Conservation (phyloP, 2,888 invertebrate genomes). For the Phania funesta region DNA sequence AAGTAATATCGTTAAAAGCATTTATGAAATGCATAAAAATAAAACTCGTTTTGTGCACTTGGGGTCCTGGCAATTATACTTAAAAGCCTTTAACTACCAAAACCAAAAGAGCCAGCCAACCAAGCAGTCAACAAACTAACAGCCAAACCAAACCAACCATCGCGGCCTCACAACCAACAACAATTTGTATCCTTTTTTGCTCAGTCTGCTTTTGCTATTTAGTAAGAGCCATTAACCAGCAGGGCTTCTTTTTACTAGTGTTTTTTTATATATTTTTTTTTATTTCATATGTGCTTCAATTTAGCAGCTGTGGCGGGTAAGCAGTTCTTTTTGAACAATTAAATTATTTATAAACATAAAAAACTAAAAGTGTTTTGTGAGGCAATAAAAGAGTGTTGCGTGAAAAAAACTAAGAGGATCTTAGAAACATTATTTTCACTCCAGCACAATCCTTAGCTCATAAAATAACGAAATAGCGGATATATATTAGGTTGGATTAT, state of each 20-base stretch:
- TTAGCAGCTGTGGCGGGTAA: constrained; percentile 39
- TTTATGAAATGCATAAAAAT: constrained; percentile 70
- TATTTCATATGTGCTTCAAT: constrained; percentile 54
- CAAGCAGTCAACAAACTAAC: constrained; percentile 16
- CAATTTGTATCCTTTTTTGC: constrained; percentile 9
- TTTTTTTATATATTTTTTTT: constrained; percentile 11
- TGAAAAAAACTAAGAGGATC: background rate
- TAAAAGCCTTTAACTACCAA: constrained; percentile 71
- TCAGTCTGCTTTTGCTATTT: constrained; percentile 32
- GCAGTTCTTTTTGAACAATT: constrained; percentile 48
- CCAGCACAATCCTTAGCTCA: no score
- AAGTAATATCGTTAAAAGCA: constrained; percentile 76
- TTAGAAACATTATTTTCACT: background rate
- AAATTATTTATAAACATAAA: constrained; percentile 52
- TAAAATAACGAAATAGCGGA: no score
- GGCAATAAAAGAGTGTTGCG: background rate
- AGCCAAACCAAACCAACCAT: constrained; percentile 65
- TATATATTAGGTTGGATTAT: no score
- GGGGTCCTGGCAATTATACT: constrained; percentile 75
- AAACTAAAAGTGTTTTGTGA: constrained; percentile 12
- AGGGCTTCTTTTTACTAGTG: constrained; percentile 22
- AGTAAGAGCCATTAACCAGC: constrained; percentile 61
- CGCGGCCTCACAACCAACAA: constrained; percentile 65
- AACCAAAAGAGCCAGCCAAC: constrained; percentile 55
- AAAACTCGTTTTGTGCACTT: constrained; percentile 66